Conservation (phyloP, 2,113 vertebrate genomes). For the Sylvilagus bachmani region DNA sequence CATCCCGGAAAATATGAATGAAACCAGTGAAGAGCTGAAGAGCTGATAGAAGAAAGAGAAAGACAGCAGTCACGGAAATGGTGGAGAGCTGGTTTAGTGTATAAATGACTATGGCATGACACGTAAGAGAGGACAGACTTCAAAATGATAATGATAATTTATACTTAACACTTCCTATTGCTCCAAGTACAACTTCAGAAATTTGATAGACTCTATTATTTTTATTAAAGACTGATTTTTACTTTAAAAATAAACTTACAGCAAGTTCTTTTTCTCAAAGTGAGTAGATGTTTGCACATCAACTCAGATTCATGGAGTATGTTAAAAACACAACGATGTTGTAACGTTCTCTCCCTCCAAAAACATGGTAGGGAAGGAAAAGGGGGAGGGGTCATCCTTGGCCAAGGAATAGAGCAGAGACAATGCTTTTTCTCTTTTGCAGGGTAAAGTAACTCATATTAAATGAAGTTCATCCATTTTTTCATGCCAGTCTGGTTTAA, state of each 20-base stretch:
- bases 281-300: neutral
- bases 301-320: slow-evolving; percentile 10
- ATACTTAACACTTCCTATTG: slow-evolving; percentile 6
- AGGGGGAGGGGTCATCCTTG: neutral
- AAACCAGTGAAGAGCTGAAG: neutral
- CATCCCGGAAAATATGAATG: neutral
- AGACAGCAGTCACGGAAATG: neutral
- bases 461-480: slow-evolving; percentile 37
- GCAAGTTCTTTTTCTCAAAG: slow-evolving; percentile 20
- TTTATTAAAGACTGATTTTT: slow-evolving; percentile 32
- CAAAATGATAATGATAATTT: neutral
- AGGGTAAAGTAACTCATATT: slow-evolving; percentile 2
- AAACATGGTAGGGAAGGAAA: neutral
- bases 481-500: neutral
- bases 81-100: neutral
- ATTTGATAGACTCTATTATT: neutral
- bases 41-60: neutral
- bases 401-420: neutral
- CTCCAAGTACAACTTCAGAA: neutral
- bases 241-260: slow-evolving; percentile 41
- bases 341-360: neutral
- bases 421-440: neutral
- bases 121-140: neutral
- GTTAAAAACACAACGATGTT: slow-evolving; percentile 2
- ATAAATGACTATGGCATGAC: neutral